Evolutionary conservation across 1,140 invertebrate species (phyloP), one percentile per base, ranked within the genome.

Genomic region (Panagrolaimus sp.): DNA sequence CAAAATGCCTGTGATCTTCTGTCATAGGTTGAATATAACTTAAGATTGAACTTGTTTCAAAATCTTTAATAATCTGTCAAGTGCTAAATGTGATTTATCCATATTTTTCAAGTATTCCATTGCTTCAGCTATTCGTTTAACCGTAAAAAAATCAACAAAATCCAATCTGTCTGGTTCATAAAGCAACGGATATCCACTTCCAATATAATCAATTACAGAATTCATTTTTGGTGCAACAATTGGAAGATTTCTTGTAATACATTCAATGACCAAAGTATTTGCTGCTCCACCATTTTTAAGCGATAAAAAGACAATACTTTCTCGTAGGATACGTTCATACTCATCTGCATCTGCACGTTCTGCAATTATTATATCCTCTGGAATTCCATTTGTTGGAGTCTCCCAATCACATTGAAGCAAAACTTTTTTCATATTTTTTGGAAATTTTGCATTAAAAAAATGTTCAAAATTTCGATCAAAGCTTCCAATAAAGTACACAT

Each of bases 401-500:
- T 26, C 17, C 48, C 48, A 52, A 26, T 52, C 48, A 26, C 48
- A 21, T 21, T 21, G 48, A 4, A 52, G 48, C 48, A 52, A 26
- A 21, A 26, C 48, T 52, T 52, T 52, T 21, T 26, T 26, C 24
- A 26, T 52, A 26, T 38, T 38, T 38, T 38, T 38, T 38, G 32
- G 32, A 7, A 38, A 38, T 38, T 38, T 2, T 4, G 32, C 2
- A 21, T 52, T 21, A 26, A 52, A 52, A 52, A 52, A 52, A 8
- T 52, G 48, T 8, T 52, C 17, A 26, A 52, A 52, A 52, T 52
- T 26, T 21, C 48, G 48, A 26, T 52, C 48, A 26, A 52, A 52
- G 8, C 48, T 52, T 21, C 48, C 48, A 26, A 52, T 52, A 52
- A 52, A 52, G 48, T 52, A 52, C 8, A 52, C 8, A 52, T 52